phyloP scores from a whole-genome alignment of 2,113 vertebrate genomes.

The Ciconia maguari region DNA sequence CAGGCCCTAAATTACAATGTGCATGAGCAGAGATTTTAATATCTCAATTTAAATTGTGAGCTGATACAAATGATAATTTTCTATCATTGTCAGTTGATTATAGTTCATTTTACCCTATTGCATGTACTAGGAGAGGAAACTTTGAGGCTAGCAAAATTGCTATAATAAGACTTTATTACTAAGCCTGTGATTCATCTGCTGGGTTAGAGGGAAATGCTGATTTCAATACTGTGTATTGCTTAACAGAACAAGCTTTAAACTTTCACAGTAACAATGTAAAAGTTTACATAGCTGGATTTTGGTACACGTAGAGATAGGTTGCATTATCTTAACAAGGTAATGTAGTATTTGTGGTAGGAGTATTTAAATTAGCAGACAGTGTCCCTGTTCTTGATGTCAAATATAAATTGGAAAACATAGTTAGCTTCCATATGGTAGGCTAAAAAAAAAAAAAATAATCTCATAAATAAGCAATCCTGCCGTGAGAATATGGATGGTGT shows the following conservation, averaged over 20 bases:
- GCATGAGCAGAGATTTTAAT: conserved; percentile 1
- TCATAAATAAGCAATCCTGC: neutral
- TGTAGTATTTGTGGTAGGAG: neutral
- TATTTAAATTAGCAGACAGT: neutral
- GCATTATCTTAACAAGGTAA: neutral
- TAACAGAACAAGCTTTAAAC: neutral
- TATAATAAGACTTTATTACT: conserved; percentile 2
- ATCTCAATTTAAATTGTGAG: neutral
- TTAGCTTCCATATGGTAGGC: neutral
- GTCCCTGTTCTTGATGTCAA: fast-evolving
- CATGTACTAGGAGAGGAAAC: conserved; percentile 1
- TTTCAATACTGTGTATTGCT: neutral
- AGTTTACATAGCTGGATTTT: neutral
- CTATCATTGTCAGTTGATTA: neutral
- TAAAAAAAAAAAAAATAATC: neutral
- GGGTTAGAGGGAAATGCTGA: neutral
- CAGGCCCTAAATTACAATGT: neutral
- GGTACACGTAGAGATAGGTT: neutral
- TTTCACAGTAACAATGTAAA: neutral
- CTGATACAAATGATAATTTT: conserved; percentile 10
- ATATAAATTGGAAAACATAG: neutral
- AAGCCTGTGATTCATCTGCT: conserved; percentile 24
- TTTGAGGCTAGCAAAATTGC: conserved; percentile 6
- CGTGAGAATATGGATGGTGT: neutral
- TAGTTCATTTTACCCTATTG: neutral